phyloP scores from a whole-genome alignment of 2,888 invertebrate genomes.

The Ochropacha duplaris region DNA sequence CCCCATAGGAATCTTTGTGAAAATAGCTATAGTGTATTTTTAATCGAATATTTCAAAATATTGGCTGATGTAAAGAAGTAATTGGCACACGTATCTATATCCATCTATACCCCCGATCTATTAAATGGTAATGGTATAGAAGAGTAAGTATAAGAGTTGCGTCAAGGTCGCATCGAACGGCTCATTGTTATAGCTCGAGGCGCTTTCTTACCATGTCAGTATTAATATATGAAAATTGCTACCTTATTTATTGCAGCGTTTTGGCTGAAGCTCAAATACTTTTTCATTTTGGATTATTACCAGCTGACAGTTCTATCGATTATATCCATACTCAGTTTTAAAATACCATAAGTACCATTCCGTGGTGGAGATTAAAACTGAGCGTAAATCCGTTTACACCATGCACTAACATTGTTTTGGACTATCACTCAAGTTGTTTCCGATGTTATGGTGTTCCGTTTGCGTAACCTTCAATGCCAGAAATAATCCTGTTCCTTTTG shows the following conservation, averaged over 20 bases:
- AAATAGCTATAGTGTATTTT: too few relatives aligned
- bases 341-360: conserved; percentile 13
- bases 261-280: conserved; percentile 62
- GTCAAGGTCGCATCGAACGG: conserved; percentile 22
- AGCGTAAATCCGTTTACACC: conserved; percentile 32
- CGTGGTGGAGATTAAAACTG: neutral
- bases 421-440: conserved; percentile 4
- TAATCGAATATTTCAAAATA: too few relatives aligned
- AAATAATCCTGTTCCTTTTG: neutral
- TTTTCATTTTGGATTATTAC: conserved; percentile 49
- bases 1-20: too few relatives aligned
- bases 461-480: neutral
- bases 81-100: neutral
- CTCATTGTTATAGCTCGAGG: conserved; percentile 24
- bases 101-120: neutral
- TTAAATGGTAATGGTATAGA: neutral
- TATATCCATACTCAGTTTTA: conserved; percentile 22
- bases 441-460: neutral
- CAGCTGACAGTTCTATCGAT: conserved; percentile 35
- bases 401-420: conserved; percentile 20
- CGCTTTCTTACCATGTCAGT: conserved; percentile 39
- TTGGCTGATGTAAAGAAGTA: too few relatives aligned
- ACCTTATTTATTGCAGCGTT: conserved; percentile 53
- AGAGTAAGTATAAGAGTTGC: conserved; percentile 15
- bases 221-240: conserved; percentile 66